Evolutionary conservation across 2,888 invertebrate genomes (phyloP), one percentile per base, ranked within the genome.

Genomic region (Catocala fraxini): DNA sequence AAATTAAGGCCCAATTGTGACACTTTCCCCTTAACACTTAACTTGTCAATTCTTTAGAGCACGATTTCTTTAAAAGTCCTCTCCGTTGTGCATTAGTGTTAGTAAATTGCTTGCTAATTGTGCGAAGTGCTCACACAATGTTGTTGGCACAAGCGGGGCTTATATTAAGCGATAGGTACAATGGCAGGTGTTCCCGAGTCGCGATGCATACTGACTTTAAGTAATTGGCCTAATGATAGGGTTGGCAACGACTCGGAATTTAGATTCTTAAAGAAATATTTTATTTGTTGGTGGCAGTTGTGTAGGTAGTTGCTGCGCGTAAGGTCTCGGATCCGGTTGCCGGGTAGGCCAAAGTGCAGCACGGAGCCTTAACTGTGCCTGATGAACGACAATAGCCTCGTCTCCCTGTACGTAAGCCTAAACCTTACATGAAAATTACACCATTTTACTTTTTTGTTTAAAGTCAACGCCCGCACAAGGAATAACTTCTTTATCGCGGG

Each of bases 141-240:
- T 46, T 42, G 41, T 43, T 7, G 41, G 35, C 47, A 43, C 13
- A 43, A 85, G 87, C 87, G 89, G 84, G 87, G 81, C 79, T 74
- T 71, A 82, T 83, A 87, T 89, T 89, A 88, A 89, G 84, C 85
- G 86, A 82, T 82, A 33, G 65, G 84, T 82, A 92, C 91, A 92
- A 91, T 89, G 76, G 84, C 90, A 91, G 90, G 90, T 90, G 91
- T 89, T 78, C 81, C 82, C 75, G 60, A 75, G 74, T 81, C 72
- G 77, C 83, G 87, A 87, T 88, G 83, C 88, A 88, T 87, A 86
- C 87, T 79, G 87, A 87, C 89, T 90, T 75, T 93, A 93, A 93
- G 93, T 93, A 93, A 93, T 93, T 93, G 92, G 92, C 92, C 89
- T 84, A 71, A 73, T 5, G 10, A 12, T 87, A 92, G 90, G 93